Percentiles rank a stretch among this genome's conserved stretches.
phyloP scores from a whole-genome alignment of 2,888 invertebrate species.

The Conops quadrifasciatus region DNA sequence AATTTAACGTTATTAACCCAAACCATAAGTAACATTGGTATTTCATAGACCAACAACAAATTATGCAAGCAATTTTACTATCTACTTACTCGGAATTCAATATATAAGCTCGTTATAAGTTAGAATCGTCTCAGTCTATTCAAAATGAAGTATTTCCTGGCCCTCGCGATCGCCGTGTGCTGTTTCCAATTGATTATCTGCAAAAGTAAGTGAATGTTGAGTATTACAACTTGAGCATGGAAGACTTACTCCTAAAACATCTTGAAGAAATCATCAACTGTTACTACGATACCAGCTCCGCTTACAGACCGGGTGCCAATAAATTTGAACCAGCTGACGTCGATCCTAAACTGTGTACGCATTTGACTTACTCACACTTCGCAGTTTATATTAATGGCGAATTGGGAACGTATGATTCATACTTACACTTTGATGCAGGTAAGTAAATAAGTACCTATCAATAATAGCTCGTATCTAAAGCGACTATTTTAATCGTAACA shows the following conservation, averaged over 20 bases:
- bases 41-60: not conserved
- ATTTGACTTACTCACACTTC: slow-evolving; percentile 54
- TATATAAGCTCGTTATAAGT: no score
- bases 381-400: slow-evolving; percentile 49
- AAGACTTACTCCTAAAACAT: not conserved
- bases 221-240: not conserved
- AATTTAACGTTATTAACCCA: not conserved
- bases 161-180: not conserved
- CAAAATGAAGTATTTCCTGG: not conserved
- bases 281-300: slow-evolving; percentile 55
- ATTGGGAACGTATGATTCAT: slow-evolving; percentile 47
- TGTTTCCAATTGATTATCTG: not conserved
- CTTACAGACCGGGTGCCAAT: slow-evolving; percentile 49
- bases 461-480: not conserved
- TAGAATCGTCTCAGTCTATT: no score
- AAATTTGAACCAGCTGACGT: slow-evolving; percentile 49
- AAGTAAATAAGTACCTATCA: slow-evolving; percentile 27
- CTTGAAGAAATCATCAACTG: slow-evolving; percentile 41
- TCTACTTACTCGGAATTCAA: no score
- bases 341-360: slow-evolving; percentile 51
- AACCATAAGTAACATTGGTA: not conserved
- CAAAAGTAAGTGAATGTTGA: not conserved
- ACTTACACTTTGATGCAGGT: slow-evolving; percentile 45
- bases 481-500: not conserved
- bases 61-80: no score